Base-by-base conservation (phyloP, 2,797 vertebrate genomes). In the Trichosurus vulpecula region DNA sequence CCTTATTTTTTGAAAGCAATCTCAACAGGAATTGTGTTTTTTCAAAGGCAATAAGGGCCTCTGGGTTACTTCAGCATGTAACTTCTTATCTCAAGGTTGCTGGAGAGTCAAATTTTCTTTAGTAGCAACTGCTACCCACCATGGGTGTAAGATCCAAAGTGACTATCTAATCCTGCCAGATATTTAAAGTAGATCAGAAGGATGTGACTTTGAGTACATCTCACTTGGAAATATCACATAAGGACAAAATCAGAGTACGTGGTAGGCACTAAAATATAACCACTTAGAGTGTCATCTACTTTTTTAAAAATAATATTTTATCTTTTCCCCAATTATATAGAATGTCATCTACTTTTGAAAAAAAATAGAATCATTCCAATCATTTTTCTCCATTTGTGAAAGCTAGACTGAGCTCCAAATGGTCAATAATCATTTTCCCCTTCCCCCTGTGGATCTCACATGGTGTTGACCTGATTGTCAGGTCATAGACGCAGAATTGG, bases 1-100 rank as follows among this genome's bases (percentile, higher is more conserved):
- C 91, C 74, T 87, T 87, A 87, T 87, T 47, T 87, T 74, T 52
- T 52, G 25, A 94, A 6, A 31, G 3, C 6, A 93, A 1, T 53
- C 91, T 95, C 90, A 96, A 96, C 53, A 98, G 95, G 74, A 98
- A 97, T 6, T 94, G 30, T 22, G 96, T n/a, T 54, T 90, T 66
- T 97, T 93, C 22, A 97, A 92, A 2, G 94, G 91, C 96, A 95
- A 30, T 96, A 87, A 93, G 19, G 52, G n/a, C 29, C 53, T 97
- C 53, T 51, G 91, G 54, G 41, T 96, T 97, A 96, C 0, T 2
- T 97, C 52, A 87, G 74, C 74, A 87, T 87, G 74, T 51, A 87
- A 87, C 74, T 87, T 87, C 74, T 87, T 74, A n/a, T 92, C 93
- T 96, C 91, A 54, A 52, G 96, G 31, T 2, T 94, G 53, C 51